Percentiles rank a stretch among this genome's conserved stretches.
These are phyloP conservation scores for Pseudococcus viburni DNA, from an alignment of 2,888 invertebrate genomes.

Conservation along the genomic window DNA sequence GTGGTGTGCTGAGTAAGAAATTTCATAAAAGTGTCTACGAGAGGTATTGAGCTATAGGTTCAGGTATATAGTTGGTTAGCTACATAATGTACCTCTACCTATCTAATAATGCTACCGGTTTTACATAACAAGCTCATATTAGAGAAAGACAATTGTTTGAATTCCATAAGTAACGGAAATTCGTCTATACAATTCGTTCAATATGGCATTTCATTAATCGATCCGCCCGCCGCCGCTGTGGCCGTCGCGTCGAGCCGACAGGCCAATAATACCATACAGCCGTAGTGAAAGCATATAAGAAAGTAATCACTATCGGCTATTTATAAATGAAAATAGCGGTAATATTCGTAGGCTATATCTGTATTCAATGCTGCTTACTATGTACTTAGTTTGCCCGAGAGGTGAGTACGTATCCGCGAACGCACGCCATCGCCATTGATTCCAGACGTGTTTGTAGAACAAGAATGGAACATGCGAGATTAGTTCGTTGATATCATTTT, in stretches of 20 bases:
- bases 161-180: conserved; percentile 46
- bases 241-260: neutral
- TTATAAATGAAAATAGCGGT: conserved; percentile 38
- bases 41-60: neutral
- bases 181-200: conserved; percentile 41
- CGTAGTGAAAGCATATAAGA: conserved; percentile 33
- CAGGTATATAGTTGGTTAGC: neutral
- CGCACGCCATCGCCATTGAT: too few species aligned
- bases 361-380: neutral
- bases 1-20: neutral
- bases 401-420: too few species aligned
- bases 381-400: too few species aligned
- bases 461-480: too few species aligned
- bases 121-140: neutral
- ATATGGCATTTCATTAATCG: conserved; percentile 44
- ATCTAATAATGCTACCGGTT: neutral
- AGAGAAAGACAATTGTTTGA: conserved; percentile 13
- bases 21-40: neutral
- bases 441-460: too few species aligned
- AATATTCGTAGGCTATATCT: neutral
- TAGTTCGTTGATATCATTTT: too few species aligned
- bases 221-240: neutral
- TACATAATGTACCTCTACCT: neutral
- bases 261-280: neutral
- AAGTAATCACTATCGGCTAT: conserved; percentile 33